Evolutionary conservation across 2,797 vertebrate species (phyloP), one percentile per base, ranked within the genome.

Genomic region (Mormyrus hasselquistii): DNA sequence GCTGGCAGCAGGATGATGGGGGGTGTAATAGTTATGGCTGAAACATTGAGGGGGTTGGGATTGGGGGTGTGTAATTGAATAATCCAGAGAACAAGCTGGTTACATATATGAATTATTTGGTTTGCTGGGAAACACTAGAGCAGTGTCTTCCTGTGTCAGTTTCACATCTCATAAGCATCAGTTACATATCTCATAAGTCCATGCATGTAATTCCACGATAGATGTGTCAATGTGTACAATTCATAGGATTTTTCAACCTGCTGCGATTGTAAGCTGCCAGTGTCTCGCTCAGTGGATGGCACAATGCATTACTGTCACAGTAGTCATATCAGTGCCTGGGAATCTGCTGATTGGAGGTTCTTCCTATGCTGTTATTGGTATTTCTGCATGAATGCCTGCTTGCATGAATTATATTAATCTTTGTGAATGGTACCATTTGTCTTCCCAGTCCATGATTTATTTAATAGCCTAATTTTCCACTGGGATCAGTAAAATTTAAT

Each of bases 351-450:
- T 53, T 86, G 59, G 83, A 44, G 22, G 82, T 49, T 65, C 88
- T 19, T 89, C 41, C 29, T 87, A 59, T 87, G 86, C 82, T 90
- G 91, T 90, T 90, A 53, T 86, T 93, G 93, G 95, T 95, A 91
- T 94, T 95, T 95, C 93, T 94, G 94, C 94, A 94, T 95, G 95
- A 95, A 92, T 95, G 91, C 91, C 88, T 91, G 90, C 89, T 57
- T 91, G 88, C 87, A 83, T 91, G 90, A 93, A 93, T 94, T 92
- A 92, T 91, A 94, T 91, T 94, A 95, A 95, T 94, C 93, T 73
- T 73, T 3, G 1, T 38, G 65, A 73, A 38, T 73, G 65, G 12
- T 73, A 73, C 29, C 29, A 10, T 38, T 73, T 38, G 65, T 38
- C 14, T 1, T 73, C 29, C 34, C 69, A 73, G 69, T 73, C 69